phyloP scores from a whole-genome alignment of 2,888 invertebrate genomes.

The Drosophila prostipennis region DNA sequence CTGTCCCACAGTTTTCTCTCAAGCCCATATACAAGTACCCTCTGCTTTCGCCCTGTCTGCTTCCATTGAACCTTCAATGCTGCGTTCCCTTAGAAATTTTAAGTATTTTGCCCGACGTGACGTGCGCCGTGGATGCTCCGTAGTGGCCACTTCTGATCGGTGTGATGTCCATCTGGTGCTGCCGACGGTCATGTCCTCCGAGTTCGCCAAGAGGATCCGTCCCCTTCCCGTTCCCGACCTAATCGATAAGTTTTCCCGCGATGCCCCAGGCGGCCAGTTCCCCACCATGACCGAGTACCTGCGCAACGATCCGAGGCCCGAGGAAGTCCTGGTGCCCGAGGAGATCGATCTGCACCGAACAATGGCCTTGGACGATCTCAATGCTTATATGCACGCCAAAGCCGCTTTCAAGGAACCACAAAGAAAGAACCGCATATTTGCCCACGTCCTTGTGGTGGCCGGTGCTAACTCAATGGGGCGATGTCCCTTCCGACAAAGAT shows the following conservation, averaged over 20 bases:
- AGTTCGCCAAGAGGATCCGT: conserved; percentile 10
- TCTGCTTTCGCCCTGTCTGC: background rate
- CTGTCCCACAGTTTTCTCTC: conserved; percentile 3
- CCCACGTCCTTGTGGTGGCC: conserved; percentile 49
- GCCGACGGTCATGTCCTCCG: conserved; percentile 14
- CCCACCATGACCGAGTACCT: conserved; percentile 8
- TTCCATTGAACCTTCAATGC: conserved; percentile 23
- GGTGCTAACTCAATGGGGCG: conserved; percentile 24
- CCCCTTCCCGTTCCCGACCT: conserved; percentile 20
- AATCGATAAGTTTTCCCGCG: conserved; percentile 15
- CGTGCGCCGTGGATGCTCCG: background rate
- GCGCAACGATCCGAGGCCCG: background rate
- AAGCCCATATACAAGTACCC: too few species aligned
- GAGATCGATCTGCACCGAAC: conserved; percentile 41
- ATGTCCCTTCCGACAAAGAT: conserved; percentile 35
- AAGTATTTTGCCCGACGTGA: conserved; percentile 16
- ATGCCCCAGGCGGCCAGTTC: conserved; percentile 7
- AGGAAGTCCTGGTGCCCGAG: conserved; percentile 1
- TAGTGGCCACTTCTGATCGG: background rate
- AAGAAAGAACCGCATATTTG: conserved; percentile 11
- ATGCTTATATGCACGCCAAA: conserved; percentile 9
- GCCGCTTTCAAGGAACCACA: background rate
- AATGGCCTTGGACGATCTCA: conserved; percentile 29
- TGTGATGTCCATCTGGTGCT: conserved; percentile 23
- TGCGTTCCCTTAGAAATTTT: conserved; percentile 47